Evolutionary conservation across 2,888 invertebrate species (phyloP).

Genomic region (Gortyna flavago): DNA sequence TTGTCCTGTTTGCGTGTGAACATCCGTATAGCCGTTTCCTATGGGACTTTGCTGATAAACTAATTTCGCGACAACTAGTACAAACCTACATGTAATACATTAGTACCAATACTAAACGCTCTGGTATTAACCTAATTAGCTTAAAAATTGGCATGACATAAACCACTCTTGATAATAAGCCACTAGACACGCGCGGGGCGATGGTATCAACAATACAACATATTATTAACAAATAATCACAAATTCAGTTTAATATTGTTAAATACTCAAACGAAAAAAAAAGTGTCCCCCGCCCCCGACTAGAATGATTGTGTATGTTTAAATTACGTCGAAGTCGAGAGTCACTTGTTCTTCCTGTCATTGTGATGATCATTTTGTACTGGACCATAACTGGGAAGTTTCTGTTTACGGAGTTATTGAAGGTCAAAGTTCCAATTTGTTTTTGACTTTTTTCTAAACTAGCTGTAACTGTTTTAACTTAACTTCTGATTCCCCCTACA

Average conservation of each 20-base stretch:
- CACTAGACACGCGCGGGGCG: background rate
- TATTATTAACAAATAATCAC: too few relatives aligned
- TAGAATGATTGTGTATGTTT: background rate
- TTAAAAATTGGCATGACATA: background rate
- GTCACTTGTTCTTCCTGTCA: background rate
- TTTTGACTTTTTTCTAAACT: background rate
- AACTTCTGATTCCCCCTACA: background rate
- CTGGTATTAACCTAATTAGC: slow-evolving; percentile 74
- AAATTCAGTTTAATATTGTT: too few relatives aligned
- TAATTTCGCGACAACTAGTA: slow-evolving; percentile 69
- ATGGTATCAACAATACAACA: too few relatives aligned
- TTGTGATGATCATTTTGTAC: background rate
- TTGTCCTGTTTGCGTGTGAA: slow-evolving; percentile 65
- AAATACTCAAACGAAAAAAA: background rate
- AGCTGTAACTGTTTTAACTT: background rate
- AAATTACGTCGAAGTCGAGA: background rate
- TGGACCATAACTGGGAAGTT: background rate
- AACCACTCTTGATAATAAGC: background rate
- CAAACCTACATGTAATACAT: slow-evolving; percentile 23
- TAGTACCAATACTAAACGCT: slow-evolving; percentile 62
- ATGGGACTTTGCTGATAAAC: slow-evolving; percentile 68
- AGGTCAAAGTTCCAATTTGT: background rate
- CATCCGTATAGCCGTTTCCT: slow-evolving; percentile 53
- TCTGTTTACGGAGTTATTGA: background rate
- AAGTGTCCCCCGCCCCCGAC: too few relatives aligned